A percentile compares a stretch with the other conserved stretches of the same genome.
phyloP scores from a whole-genome alignment of 2,888 invertebrate genomes.

The Tachina fera region DNA sequence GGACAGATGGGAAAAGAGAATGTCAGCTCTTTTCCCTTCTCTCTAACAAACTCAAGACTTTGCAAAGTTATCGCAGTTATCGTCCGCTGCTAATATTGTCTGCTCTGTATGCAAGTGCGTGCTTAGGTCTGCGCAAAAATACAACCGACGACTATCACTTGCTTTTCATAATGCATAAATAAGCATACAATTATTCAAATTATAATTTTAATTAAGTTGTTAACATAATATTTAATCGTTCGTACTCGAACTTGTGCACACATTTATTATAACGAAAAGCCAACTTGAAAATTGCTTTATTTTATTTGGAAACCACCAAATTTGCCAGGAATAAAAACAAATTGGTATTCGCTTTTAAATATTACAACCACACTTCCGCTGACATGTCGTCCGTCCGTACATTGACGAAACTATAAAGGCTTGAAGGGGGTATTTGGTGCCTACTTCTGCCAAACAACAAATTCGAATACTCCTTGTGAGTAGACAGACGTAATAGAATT shows the following conservation, averaged over 20 bases:
- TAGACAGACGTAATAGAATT: constrained; percentile 11
- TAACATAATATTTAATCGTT: constrained; percentile 33
- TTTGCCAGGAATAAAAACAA: constrained; percentile 4
- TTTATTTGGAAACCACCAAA: constrained; percentile 22
- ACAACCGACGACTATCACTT: not conserved
- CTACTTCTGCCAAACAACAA: not conserved
- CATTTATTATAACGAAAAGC: constrained; percentile 1
- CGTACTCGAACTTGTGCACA: not conserved
- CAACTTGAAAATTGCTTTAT: constrained; percentile 20
- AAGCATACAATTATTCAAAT: constrained; percentile 22
- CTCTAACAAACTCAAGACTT: no score
- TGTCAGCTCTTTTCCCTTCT: no score
- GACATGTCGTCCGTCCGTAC: constrained; percentile 9
- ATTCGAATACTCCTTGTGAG: not conserved
- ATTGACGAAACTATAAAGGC: constrained; percentile 19
- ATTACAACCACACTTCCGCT: constrained; percentile 58
- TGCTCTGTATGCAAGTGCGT: not conserved
- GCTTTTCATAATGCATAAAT: constrained; percentile 8
- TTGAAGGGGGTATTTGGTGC: not conserved
- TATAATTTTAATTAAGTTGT: constrained; percentile 51
- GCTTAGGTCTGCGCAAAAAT: not conserved
- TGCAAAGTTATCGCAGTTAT: no score
- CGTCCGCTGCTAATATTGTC: not conserved
- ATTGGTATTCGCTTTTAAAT: not conserved
- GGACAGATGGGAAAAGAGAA: no score